These are phyloP conservation scores for Polyommatus icarus DNA, from an alignment of 2,888 invertebrate genomes.

Conservation along the genomic window DNA sequence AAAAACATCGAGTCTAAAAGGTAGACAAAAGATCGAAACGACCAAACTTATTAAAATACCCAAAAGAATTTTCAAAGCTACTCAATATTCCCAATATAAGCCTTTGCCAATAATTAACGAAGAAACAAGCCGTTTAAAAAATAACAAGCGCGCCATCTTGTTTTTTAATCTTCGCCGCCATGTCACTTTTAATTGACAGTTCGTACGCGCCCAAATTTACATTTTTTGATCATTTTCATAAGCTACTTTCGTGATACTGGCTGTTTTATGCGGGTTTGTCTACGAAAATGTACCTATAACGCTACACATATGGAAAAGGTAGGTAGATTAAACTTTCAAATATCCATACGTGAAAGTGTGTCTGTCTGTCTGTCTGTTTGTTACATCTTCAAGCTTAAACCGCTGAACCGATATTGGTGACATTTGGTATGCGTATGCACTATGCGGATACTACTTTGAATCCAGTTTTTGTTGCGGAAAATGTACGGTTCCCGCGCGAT, in stretches of 20 bases:
- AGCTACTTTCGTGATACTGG: not conserved
- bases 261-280: not conserved
- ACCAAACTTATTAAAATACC: not conserved
- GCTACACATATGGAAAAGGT: no score
- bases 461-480: no score
- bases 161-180: conserved; percentile 8
- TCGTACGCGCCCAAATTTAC: conserved; percentile 7
- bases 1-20: no score
- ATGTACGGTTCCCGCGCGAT: no score
- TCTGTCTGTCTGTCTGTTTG: no score
- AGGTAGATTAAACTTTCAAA: no score
- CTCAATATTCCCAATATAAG: not conserved
- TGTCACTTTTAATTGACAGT: conserved; percentile 17
- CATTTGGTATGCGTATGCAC: no score
- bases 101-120: not conserved
- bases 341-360: no score
- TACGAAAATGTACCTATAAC: not conserved
- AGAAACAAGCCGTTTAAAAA: not conserved
- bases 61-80: not conserved
- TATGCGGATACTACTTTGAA: no score
- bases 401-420: no score
- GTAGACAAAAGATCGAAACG: no score
- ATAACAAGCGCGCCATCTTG: conserved; percentile 7
- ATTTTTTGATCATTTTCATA: not conserved
- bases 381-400: no score